phyloP scores from a whole-genome alignment of 1,140 invertebrate species.

The Anastrepha ludens region DNA sequence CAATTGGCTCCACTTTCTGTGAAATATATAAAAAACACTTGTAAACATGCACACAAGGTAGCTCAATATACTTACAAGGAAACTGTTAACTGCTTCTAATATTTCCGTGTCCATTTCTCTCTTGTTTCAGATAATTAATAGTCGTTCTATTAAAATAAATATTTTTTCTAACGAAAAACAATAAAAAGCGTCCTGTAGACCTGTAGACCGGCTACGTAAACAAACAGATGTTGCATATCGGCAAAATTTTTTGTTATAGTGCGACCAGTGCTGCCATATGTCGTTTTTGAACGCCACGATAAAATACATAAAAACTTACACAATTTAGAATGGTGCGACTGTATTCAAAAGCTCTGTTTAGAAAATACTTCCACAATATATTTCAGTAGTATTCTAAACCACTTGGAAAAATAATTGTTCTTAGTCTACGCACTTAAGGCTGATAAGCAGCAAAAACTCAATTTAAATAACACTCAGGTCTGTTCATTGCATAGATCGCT shows the following conservation, averaged over 20 bases:
- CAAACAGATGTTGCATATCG: background rate
- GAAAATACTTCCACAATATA: too few species aligned
- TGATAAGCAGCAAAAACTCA: too few species aligned
- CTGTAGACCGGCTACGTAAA: slow-evolving; percentile 1
- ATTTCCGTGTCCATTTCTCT: slow-evolving; percentile 67
- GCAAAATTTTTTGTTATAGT: background rate
- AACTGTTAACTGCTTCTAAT: slow-evolving; percentile 67
- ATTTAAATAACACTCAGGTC: too few species aligned
- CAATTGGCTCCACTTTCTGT: slow-evolving; percentile 87
- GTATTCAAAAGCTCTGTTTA: too few species aligned
- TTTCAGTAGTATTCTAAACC: too few species aligned
- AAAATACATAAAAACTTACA: too few species aligned
- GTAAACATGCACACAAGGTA: background rate
- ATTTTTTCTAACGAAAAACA: background rate
- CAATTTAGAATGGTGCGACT: too few species aligned
- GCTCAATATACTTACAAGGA: slow-evolving; percentile 62
- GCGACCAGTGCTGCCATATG: background rate
- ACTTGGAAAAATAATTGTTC: too few species aligned
- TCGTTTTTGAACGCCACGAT: too few species aligned
- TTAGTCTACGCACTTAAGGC: too few species aligned
- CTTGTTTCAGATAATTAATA: background rate
- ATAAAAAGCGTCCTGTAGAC: background rate
- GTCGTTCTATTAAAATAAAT: background rate
- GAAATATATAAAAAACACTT: slow-evolving; percentile 59
- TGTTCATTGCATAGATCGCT: too few species aligned